Conservation (phyloP, 2,888 invertebrate species). For the Meandrusa payeni region DNA sequence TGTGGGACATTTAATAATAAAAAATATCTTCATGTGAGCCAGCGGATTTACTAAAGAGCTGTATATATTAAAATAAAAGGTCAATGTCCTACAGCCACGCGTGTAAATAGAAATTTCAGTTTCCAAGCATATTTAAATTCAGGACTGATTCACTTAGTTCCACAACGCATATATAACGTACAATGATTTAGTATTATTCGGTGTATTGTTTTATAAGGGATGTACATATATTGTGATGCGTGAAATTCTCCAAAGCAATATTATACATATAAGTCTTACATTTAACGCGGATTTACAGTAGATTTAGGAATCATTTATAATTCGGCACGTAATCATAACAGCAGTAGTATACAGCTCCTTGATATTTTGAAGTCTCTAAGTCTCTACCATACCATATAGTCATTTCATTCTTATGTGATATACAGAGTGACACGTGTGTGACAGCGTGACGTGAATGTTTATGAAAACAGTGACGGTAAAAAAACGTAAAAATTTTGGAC, state of each 20-base stretch:
- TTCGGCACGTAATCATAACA: constrained; percentile 39
- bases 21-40: constrained; percentile 35
- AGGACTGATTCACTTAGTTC: constrained; percentile 22
- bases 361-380: constrained; percentile 38
- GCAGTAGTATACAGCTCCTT: constrained; percentile 37
- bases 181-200: constrained; percentile 30
- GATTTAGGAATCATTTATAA: too few species aligned
- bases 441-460: too few species aligned
- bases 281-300: too few species aligned
- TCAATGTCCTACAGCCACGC: too few species aligned
- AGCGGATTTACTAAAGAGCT: constrained; percentile 40
- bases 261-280: too few species aligned
- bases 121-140: constrained; percentile 2
- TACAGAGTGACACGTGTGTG: too few species aligned
- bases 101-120: too few species aligned
- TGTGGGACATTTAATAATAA: constrained; percentile 32
- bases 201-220: constrained; percentile 26
- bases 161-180: constrained; percentile 27
- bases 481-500: too few species aligned
- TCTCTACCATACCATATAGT: neutral
- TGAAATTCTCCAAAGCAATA: constrained; percentile 52
- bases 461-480: too few species aligned
- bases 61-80: constrained; percentile 16
- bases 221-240: constrained; percentile 35
- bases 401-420: neutral